Conservation (phyloP, 2,113 vertebrate species). For the Corydoras maculifer region DNA sequence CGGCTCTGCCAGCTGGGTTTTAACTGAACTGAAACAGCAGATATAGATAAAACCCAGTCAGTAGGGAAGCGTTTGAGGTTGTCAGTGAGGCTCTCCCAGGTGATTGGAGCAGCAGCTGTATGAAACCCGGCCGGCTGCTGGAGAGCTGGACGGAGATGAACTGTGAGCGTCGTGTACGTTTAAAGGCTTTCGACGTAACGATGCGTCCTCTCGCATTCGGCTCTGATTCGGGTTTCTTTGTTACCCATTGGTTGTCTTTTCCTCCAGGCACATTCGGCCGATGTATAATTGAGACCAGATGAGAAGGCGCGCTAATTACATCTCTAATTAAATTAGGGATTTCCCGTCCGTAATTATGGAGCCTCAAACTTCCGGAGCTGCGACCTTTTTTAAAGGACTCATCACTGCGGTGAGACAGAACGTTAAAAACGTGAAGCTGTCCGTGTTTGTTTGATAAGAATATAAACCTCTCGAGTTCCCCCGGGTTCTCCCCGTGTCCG, state of each 20-base stretch:
- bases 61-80: not conserved
- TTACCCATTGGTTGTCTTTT: no score
- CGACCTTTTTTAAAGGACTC: not conserved
- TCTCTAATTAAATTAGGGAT: constrained; percentile 13
- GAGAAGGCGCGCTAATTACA: constrained; percentile 16
- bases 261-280: no score
- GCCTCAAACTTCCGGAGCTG: not conserved
- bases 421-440: no score
- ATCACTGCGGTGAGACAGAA: no score
- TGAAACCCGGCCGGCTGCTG: not conserved
- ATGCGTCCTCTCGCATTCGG: no score
- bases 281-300: constrained; percentile 3
- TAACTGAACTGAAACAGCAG: constrained; percentile 39
- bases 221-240: no score
- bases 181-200: no score
- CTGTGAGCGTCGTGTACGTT: no score
- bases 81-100: not conserved
- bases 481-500: no score
- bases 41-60: constrained; percentile 6
- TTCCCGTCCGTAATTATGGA: constrained; percentile 8
- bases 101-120: not conserved
- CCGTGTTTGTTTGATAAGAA: no score
- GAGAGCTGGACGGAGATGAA: no score
- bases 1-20: constrained; percentile 65
- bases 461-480: no score